These are phyloP conservation scores for Marronus borbonicus DNA, from an alignment of 2,888 invertebrate genomes.

Conservation along the genomic window DNA sequence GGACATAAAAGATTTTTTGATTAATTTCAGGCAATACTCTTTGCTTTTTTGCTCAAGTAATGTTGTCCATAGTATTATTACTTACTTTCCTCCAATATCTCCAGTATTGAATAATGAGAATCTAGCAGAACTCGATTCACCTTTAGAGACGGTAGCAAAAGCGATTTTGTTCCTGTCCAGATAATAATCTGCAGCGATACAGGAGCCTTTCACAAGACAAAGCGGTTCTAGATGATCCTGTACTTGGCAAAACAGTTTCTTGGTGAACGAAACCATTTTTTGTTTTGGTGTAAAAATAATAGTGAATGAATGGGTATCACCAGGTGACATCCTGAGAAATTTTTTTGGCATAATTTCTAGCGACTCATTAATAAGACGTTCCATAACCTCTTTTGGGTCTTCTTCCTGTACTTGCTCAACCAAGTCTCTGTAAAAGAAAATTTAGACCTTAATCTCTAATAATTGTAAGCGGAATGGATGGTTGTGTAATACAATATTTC, in stretches of 20 bases:
- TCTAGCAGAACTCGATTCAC: slow-evolving; percentile 68
- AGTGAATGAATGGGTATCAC: slow-evolving; percentile 64
- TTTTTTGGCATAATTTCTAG: slow-evolving; percentile 64
- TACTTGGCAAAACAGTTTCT: slow-evolving; percentile 71
- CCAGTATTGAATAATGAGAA: slow-evolving; percentile 73
- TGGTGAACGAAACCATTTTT: slow-evolving; percentile 64
- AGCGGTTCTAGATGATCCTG: slow-evolving; percentile 72
- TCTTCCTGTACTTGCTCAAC: slow-evolving; percentile 50
- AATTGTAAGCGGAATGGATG: not conserved
- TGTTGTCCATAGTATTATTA: not conserved
- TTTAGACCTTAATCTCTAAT: not conserved
- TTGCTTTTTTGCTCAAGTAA: no score
- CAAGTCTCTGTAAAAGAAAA: slow-evolving; percentile 1
- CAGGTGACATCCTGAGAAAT: slow-evolving; percentile 62
- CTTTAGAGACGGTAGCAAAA: slow-evolving; percentile 73
- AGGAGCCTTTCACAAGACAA: slow-evolving; percentile 72
- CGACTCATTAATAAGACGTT: slow-evolving; percentile 55
- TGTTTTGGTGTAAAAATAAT: slow-evolving; percentile 66
- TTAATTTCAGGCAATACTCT: no score
- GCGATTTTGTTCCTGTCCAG: slow-evolving; percentile 71
- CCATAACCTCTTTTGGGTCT: slow-evolving; percentile 53
- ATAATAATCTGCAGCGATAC: slow-evolving; percentile 71
- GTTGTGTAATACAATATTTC: slow-evolving; percentile 26
- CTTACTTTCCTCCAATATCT: slow-evolving; percentile 73
- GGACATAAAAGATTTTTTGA: no score